Evolutionary conservation across 2,113 vertebrate species (phyloP), one percentile per base, ranked within the genome.

Genomic region (Lipotes vexillifer): DNA sequence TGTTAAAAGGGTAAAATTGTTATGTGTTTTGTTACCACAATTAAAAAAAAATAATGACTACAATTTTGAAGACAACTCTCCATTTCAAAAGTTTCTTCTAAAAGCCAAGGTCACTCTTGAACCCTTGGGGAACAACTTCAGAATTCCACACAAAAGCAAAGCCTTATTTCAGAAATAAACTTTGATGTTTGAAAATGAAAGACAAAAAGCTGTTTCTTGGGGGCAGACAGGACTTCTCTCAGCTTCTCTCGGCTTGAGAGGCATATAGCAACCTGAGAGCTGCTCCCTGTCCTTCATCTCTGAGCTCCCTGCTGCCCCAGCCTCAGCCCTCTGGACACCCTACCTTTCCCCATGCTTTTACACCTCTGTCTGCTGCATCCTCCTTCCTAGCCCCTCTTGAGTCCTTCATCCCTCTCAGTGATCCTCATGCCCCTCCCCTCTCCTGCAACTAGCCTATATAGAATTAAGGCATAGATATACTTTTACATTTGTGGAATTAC

Each of bases 101-200:
- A 97, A 97, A 96, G 71, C 84, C 85, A 49, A 77, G 92, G 86
- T 93, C 65, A 85, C 21, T 68, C 77, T 88, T 77, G 91, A 96
- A 92, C 57, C 92, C 72, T 85, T 95, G 17, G 78, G 63, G 49
- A 94, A 90, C 88, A 94, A 59, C 88, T 97, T 92, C 85, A 93
- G 84, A 82, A 95, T 96, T 55, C 17, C 12, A 97, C 81, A 96
- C 84, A 93, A 93, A 96, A 97, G 93, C 88, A 95, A 93, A 82
- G 52, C 88, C 92, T 93, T 90, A 59, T 46, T 90, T 97, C 93
- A 88, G 96, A 96, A 88, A 84, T 81, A 90, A 97, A 88, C 84
- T 88, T 98, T 97, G 93, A 93, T 90, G 94, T 90, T 92, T 61
- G 38, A 90, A 97, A 97, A 97, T 96, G 77, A 97, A 97, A 97